phyloP scores from a whole-genome alignment of 1,140 invertebrate genomes.

The Helicoverpa zea region DNA sequence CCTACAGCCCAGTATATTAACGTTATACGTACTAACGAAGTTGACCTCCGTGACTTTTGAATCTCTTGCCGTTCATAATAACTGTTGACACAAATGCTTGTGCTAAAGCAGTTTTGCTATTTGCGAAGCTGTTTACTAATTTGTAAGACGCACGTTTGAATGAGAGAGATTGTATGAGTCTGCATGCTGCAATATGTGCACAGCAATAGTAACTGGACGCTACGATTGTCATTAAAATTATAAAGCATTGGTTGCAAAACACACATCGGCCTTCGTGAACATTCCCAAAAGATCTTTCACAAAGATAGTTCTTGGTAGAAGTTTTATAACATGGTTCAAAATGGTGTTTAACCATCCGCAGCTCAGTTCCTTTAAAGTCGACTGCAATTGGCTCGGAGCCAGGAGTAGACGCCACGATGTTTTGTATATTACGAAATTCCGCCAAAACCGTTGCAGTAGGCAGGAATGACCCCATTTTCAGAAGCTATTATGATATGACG shows the following conservation, averaged over 20 bases:
- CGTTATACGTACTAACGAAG: slow-evolving; percentile 25
- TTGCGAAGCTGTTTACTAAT: slow-evolving; percentile 22
- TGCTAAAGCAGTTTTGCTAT: not conserved
- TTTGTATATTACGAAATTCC: slow-evolving; percentile 85
- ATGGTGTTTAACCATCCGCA: slow-evolving; percentile 55
- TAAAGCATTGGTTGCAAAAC: slow-evolving; percentile 1
- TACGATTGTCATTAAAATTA: slow-evolving; percentile 2
- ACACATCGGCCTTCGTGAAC: not conserved
- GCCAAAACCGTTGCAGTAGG: slow-evolving; percentile 83
- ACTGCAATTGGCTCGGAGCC: slow-evolving; percentile 73
- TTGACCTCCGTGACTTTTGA: slow-evolving; percentile 40
- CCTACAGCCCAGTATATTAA: slow-evolving; percentile 1
- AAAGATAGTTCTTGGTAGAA: slow-evolving; percentile 18
- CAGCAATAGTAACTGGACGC: not conserved
- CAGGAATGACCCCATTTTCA: slow-evolving; percentile 72
- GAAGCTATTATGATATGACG: slow-evolving; percentile 62
- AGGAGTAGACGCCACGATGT: slow-evolving; percentile 67
- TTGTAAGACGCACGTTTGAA: slow-evolving; percentile 6
- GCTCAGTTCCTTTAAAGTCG: slow-evolving; percentile 63
- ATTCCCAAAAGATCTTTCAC: slow-evolving; percentile 7
- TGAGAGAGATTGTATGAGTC: not conserved
- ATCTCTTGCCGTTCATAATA: slow-evolving; percentile 39
- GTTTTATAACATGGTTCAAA: slow-evolving; percentile 21
- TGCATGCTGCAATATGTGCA: not conserved
- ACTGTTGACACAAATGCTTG: slow-evolving; percentile 37